Base-by-base conservation (phyloP, 1,140 invertebrate species). In the Brachionus rubens region DNA sequence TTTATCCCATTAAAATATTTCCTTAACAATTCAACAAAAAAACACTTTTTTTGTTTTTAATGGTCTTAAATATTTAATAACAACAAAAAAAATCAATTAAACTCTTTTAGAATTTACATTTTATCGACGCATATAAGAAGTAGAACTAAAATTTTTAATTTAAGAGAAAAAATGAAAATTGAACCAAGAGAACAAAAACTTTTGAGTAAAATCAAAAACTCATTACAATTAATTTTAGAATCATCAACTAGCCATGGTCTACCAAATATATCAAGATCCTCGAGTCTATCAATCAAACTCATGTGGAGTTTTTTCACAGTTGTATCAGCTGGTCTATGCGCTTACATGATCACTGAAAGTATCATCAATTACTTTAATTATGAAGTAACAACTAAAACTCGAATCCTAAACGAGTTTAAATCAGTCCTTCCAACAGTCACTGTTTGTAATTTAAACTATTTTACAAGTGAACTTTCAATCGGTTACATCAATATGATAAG, bases 361-460 rank as follows among this genome's bases (percentile, higher is more conserved):
- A 16, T 59, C 16, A 1, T 19, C 3, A 59, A 59, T 36, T 59
- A 59, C 19, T 33, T 36, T 7, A 36, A 59, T n/a, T 33, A 3
- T 59, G 54, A 59, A n/a, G 54, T 59, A 16, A 59, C 10, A 3
- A 59, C 54, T 10, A 59, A 33, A 59, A 59, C 16, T 3, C 28
- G 54, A 16, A 7, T 36, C 6, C 14, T 36, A 16, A 33, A 33
- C 7, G 28, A 59, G 36, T 59, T 14, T 59, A 5, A 6, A 7
- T 28, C 54, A 16, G 10, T 16, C 1, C 36, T 59, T 59, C 54
- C 54, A 16, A 59, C 54, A 1, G 10, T 40, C 1, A 59, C 54
- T 19, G 16, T 59, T 36, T 59, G 54, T 33, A 59, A 59, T 16
- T 16, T 59, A n/a, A 59, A 59, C 14, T 59, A 24, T 59, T 59